A percentile compares a stretch with the other conserved stretches of the same genome.
phyloP scores from a whole-genome alignment of 1,140 invertebrate genomes.

The Drosophila punjabiensis region DNA sequence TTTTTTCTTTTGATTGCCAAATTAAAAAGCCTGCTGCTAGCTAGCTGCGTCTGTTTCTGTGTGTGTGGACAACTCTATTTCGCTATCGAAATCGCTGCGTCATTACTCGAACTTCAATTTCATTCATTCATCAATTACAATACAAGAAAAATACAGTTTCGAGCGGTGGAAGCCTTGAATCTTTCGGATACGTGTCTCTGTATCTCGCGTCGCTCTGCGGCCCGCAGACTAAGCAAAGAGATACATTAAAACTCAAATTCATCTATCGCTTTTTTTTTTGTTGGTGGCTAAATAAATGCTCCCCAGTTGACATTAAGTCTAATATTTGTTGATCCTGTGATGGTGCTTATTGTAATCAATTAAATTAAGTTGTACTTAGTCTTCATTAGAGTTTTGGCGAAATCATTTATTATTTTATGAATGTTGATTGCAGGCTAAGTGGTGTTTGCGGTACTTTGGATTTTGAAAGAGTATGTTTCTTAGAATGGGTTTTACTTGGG shows the following conservation, averaged over 20 bases:
- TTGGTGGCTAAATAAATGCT: slow-evolving; percentile 37
- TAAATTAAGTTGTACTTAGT: slow-evolving; percentile 45
- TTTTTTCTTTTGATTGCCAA: slow-evolving; percentile 81
- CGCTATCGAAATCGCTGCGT: slow-evolving; percentile 67
- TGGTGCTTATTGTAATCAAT: slow-evolving; percentile 56
- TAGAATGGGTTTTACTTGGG: neutral
- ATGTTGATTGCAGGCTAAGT: neutral
- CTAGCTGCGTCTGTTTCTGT: slow-evolving; percentile 13
- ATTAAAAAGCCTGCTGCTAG: slow-evolving; percentile 63
- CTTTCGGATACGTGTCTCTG: slow-evolving; percentile 51
- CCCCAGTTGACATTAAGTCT: slow-evolving; percentile 68
- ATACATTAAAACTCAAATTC: slow-evolving; percentile 39
- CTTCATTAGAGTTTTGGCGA: slow-evolving; percentile 42
- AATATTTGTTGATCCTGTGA: slow-evolving; percentile 70
- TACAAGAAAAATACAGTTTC: slow-evolving; percentile 70
- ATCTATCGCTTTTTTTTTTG: slow-evolving; percentile 33
- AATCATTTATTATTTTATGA: slow-evolving; percentile 21
- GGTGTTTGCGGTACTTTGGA: neutral
- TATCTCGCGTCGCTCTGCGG: neutral
- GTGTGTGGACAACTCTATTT: slow-evolving; percentile 70
- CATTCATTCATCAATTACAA: slow-evolving; percentile 84
- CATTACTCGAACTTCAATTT: slow-evolving; percentile 83
- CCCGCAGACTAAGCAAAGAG: neutral
- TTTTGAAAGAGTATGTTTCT: neutral
- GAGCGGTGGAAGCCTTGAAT: slow-evolving; percentile 74